Evolutionary conservation across 2,888 invertebrate genomes (phyloP), one percentile per base, ranked within the genome.

Genomic region (Temnothorax rugatulus): DNA sequence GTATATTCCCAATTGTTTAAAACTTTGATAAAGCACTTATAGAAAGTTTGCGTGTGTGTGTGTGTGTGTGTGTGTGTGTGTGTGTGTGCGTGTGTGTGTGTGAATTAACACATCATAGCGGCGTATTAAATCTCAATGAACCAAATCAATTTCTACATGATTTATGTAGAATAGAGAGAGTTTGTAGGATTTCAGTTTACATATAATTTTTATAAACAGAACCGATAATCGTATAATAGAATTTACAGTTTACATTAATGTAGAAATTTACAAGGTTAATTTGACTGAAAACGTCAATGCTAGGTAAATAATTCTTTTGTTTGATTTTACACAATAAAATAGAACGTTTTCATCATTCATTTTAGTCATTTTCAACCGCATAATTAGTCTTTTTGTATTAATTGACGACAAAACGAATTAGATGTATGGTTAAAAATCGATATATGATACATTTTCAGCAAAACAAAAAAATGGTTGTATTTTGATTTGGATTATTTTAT

Each of bases 1-100:
- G 52, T 82, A 59, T 41, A 41, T 52, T 52, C 15, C 41, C 29
- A 47, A 54, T 64, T 74, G 54, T 82, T 82, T n/a, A 47, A 59
- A 69, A 79, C 38, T 69, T 69, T 59, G 69, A 69, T 79, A 69
- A 59, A 47, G 29, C 38, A 21, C 9, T 21, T 15, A 15, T 50
- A 34, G n/a, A 15, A 77, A 77, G 52, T 64, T 54, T 13, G n/a
- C n/a, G n/a, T n/a, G n/a, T n/a, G n/a, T n/a, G n/a, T n/a, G n/a
- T n/a, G n/a, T n/a, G n/a, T n/a, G n/a, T n/a, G n/a, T n/a, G 4
- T 4, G 29, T 4, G 29, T 4, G 4, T 29, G 29, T 2, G 29
- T 29, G 4, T 4, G 29, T 4, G 29, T 4, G 4, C 4, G 29
- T 2, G 29, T 29, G 29, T 2, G 21, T 18, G 4, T 18, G 15